Base-by-base conservation (phyloP, 2,113 vertebrate species). In the Dasyurus viverrinus region DNA sequence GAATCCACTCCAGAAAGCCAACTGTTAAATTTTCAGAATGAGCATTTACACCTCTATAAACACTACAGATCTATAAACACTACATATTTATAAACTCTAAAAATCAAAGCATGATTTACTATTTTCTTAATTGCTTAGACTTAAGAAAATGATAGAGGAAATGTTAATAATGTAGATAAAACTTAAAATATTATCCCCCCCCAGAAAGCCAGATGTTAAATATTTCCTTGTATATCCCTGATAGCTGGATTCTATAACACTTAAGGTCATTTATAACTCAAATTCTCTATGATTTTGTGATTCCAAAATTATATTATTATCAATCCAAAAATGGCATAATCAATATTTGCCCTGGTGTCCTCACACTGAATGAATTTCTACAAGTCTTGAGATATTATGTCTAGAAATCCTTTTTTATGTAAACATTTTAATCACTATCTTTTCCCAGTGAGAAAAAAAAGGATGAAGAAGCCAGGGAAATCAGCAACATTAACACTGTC, bases 311-410 rank as follows among this genome's bases (percentile, higher is more conserved):
- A 8, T 84, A 42, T 84, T 76, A 19, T 9, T 84, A 90, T 90
- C 47, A 0, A 0, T 93, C 97, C 95, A 95, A 97, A 97, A 97
- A 96, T 98, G 96, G 96, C 96, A 90, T 95, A 92, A 60, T 92
- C 94, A 95, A 30, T 95, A 93, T 97, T 98, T 98, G 96, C 94
- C 95, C 95, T 97, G 54, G 76, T 92, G 95, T 48, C 2, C 95
- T 97, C 91, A 95, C 54, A n/a, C 19, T 0, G 92, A 97, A 92
- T 97, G 92, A 52, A 93, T 76, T 89, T 46, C 26, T 60, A 54
- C 55, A 50, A 26, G 46, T 89, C 55, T 76, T 52, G 89, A 94
- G 22, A 42, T 30, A 0, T 48, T 46, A 26, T 27, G 25, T 53
- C 95, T 23, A 92, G 46, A 84, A 84, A 84, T 89, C 12, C n/a